Conservation (phyloP, 2,888 invertebrate genomes). For the Portevinia maculata region DNA sequence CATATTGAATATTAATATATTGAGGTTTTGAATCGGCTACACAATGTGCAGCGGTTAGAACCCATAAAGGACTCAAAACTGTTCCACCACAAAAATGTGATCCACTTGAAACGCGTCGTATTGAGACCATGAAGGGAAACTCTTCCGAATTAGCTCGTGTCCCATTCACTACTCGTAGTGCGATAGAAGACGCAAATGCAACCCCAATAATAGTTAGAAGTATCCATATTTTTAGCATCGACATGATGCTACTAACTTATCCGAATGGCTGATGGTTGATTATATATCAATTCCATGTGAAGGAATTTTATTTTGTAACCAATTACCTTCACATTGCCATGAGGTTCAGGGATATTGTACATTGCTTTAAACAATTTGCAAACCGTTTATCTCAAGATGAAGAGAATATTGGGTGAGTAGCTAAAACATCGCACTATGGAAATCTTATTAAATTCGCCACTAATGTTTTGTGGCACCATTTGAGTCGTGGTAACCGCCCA, state of each 20-base stretch:
- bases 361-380: background rate
- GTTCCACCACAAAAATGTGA: slow-evolving; percentile 80
- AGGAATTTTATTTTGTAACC: background rate
- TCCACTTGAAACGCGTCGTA: slow-evolving; percentile 77
- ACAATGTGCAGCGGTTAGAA: slow-evolving; percentile 81
- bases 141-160: slow-evolving; percentile 77
- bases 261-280: background rate
- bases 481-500: background rate
- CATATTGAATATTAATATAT: slow-evolving; percentile 79
- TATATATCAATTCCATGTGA: slow-evolving; percentile 29
- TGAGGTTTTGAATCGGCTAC: slow-evolving; percentile 75
- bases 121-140: slow-evolving; percentile 79
- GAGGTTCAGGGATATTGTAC: background rate
- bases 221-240: background rate
- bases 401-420: background rate
- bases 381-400: background rate
- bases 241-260: slow-evolving; percentile 43
- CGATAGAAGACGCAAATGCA: background rate
- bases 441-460: background rate
- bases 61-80: slow-evolving; percentile 78
- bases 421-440: background rate
- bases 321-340: background rate
- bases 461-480: background rate
- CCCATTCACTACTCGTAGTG: slow-evolving; percentile 79
- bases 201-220: background rate